A percentile compares a stretch with the other conserved stretches of the same genome.
Evolutionary conservation across 1,140 invertebrate genomes (phyloP).

Genomic region (Polypedilum pembai): DNA sequence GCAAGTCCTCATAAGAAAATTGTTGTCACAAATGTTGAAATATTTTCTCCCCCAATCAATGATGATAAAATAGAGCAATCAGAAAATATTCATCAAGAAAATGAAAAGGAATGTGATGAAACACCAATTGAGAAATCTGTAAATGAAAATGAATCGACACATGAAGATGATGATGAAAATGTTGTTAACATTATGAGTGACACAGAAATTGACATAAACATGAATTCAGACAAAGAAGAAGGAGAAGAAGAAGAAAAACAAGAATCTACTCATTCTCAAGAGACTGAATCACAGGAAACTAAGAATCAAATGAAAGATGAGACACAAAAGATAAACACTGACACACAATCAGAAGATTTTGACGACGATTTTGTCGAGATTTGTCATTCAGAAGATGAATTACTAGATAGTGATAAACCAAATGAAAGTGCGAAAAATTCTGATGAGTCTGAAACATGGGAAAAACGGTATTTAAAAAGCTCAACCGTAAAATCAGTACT

Average conservation of each 20-base stretch:
- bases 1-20: background rate
- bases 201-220: background rate
- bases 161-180: slow-evolving; percentile 1
- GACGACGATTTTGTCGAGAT: slow-evolving; percentile 18
- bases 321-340: background rate
- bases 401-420: background rate
- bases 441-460: slow-evolving; percentile 35
- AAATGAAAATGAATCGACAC: background rate
- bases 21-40: background rate
- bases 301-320: too few relatives aligned
- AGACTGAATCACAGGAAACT: too few relatives aligned
- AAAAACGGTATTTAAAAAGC: slow-evolving; percentile 44
- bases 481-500: slow-evolving; percentile 51
- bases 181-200: slow-evolving; percentile 18
- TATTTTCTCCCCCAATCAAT: background rate
- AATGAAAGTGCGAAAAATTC: slow-evolving; percentile 10
- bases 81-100: background rate
- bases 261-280: background rate
- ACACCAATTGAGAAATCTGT: background rate
- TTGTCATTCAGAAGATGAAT: background rate
- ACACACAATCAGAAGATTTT: background rate
- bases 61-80: background rate
- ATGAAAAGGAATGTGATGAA: background rate
- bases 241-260: background rate
- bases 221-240: background rate